A percentile compares a stretch with the other conserved stretches of the same genome.
Conservation (phyloP, 92 coral and sea anemone genomes). For the Diadumene lineata region DNA sequence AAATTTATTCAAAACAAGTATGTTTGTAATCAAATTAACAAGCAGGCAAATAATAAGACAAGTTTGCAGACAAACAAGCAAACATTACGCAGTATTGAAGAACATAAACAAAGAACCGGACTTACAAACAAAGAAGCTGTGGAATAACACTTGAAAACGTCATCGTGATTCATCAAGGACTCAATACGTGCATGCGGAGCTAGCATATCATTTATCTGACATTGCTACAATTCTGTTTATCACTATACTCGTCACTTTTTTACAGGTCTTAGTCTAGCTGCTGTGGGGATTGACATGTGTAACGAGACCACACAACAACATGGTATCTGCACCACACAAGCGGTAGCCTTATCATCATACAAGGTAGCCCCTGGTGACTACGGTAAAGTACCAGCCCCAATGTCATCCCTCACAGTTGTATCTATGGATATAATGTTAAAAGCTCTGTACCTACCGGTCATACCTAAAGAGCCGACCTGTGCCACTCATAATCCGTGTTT, state of each 20-base stretch:
- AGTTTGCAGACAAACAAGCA: too few species aligned
- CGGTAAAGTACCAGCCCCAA: constrained; percentile 89
- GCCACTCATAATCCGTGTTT: constrained; percentile 69
- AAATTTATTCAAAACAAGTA: too few species aligned
- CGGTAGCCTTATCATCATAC: constrained; percentile 60
- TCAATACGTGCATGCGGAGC: too few species aligned
- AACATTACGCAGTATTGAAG: too few species aligned
- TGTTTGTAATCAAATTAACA: too few species aligned
- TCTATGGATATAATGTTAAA: constrained; percentile 62
- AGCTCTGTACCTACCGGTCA: constrained; percentile 50
- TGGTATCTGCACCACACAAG: constrained; percentile 68
- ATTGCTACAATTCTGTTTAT: too few species aligned
- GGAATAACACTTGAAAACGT: too few species aligned
- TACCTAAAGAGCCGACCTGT: constrained; percentile 42
- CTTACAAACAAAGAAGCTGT: too few species aligned
- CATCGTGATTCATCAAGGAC: too few species aligned
- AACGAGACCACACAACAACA: constrained; percentile 46
- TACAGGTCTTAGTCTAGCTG: constrained; percentile 58
- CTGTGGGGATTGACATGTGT: constrained; percentile 71
- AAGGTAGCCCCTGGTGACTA: constrained; percentile 85
- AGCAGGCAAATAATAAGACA: too few species aligned
- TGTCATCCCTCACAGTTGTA: constrained; percentile 71
- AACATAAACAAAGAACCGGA: too few species aligned
- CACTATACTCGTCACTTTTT: background rate
- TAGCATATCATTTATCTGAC: too few species aligned